Evolutionary conservation across 1,140 invertebrate genomes (phyloP).

Genomic region (Ooceraea biroi): DNA sequence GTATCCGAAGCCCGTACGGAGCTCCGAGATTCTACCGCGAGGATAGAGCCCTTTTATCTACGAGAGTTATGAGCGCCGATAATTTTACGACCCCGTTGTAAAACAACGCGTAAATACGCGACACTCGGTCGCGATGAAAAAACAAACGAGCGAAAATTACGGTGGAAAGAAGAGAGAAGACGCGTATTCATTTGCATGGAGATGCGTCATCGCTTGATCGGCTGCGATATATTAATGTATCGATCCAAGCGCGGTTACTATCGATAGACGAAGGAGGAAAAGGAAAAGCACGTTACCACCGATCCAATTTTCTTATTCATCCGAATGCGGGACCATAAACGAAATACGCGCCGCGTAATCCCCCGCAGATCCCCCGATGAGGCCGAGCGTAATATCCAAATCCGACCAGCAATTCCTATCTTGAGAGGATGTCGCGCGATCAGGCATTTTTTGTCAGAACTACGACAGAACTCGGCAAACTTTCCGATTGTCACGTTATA

Average conservation of each 20-base stretch:
- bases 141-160: conserved; percentile 2
- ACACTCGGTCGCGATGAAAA: conserved; percentile 19
- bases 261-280: background rate
- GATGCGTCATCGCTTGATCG: background rate
- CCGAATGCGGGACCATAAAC: conserved; percentile 37
- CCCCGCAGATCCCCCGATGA: conserved; percentile 27
- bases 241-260: conserved; percentile 5
- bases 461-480: background rate
- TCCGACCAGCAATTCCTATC: conserved; percentile 7
- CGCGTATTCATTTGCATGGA: conserved; percentile 1
- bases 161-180: background rate
- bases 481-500: background rate
- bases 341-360: conserved; percentile 31
- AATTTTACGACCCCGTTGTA: conserved; percentile 55
- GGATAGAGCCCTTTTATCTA: conserved; percentile 60
- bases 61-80: conserved; percentile 61
- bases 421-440: conserved; percentile 20
- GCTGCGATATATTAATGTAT: conserved; percentile 22
- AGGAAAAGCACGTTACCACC: background rate
- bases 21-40: conserved; percentile 34
- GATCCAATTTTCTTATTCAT: conserved; percentile 54
- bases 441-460: background rate
- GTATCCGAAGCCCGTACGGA: conserved; percentile 36
- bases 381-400: conserved; percentile 23
- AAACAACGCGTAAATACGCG: conserved; percentile 57